These are phyloP conservation scores for Sinosuthora webbiana DNA, from an alignment of 2,113 vertebrate genomes.

Conservation along the genomic window DNA sequence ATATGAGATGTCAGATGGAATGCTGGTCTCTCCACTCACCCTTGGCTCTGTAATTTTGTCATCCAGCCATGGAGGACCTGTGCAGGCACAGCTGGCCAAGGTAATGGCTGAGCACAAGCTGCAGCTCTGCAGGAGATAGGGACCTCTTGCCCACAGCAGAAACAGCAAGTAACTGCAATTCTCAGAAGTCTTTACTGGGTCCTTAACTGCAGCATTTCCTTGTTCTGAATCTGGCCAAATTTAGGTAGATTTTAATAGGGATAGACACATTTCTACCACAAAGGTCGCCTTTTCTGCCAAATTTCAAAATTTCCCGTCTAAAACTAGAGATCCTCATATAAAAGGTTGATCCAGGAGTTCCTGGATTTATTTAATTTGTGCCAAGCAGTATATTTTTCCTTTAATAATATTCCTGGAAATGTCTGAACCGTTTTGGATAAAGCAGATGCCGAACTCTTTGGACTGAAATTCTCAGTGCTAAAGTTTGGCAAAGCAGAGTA, in stretches of 20 bases:
- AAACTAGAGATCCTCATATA: neutral
- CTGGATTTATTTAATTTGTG: neutral
- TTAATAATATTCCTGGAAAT: conserved; percentile 33
- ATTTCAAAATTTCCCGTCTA: neutral
- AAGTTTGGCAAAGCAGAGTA: neutral
- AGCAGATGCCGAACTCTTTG: neutral
- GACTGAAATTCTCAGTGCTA: neutral
- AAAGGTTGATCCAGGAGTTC: neutral
- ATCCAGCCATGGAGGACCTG: neutral
- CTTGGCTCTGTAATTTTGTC: neutral
- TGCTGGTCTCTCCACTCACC: neutral
- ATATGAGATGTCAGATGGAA: neutral
- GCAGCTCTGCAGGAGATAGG: neutral
- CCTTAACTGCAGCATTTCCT: neutral
- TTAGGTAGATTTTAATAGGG: neutral
- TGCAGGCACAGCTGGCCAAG: neutral
- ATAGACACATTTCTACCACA: neutral
- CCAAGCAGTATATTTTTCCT: neutral
- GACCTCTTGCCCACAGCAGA: neutral
- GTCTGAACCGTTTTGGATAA: neutral
- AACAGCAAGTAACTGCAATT: neutral
- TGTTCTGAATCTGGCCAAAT: neutral
- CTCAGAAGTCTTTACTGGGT: neutral
- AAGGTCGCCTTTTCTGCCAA: neutral
- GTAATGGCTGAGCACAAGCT: neutral